phyloP scores from a whole-genome alignment of 2,113 vertebrate genomes.

The Xiphias gladius region DNA sequence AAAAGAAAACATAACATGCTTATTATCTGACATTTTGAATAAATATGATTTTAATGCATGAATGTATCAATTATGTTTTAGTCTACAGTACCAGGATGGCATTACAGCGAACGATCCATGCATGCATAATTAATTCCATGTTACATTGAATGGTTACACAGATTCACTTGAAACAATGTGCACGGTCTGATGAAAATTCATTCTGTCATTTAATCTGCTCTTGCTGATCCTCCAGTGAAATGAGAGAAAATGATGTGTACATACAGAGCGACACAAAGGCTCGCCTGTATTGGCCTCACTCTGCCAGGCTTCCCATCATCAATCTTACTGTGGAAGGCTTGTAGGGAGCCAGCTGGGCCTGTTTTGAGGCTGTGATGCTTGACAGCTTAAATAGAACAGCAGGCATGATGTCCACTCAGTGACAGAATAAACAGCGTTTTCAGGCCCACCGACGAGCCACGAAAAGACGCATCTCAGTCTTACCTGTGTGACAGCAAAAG shows the following conservation, averaged over 20 bases:
- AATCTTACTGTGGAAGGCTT: conserved; percentile 64
- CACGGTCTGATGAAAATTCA: conserved; percentile 70
- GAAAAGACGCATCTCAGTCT: conserved; percentile 34
- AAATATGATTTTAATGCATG: conserved; percentile 59
- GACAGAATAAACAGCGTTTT: conserved; percentile 62
- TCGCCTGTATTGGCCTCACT: conserved; percentile 43
- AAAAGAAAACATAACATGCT: conserved; percentile 16
- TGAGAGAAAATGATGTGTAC: conserved; percentile 70
- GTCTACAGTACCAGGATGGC: conserved; percentile 43
- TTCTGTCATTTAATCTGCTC: conserved; percentile 80
- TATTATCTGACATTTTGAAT: conserved; percentile 45
- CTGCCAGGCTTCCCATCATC: conserved; percentile 69
- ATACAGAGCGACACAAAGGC: conserved; percentile 68
- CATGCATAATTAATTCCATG: conserved; percentile 72
- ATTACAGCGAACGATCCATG: conserved; percentile 53
- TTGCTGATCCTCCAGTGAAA: conserved; percentile 68
- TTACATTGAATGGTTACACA: conserved; percentile 63
- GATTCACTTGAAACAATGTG: conserved; percentile 57
- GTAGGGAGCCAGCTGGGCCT: conserved; percentile 67
- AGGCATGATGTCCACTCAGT: conserved; percentile 62
- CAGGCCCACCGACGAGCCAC: conserved; percentile 25
- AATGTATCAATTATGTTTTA: conserved; percentile 68
- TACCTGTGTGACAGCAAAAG: conserved; percentile 43
- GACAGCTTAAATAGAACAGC: conserved; percentile 75
- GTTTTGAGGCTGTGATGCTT: conserved; percentile 59